These are phyloP conservation scores for Siniperca undulata DNA, from an alignment of 2,797 vertebrate species.

Conservation along the genomic window DNA sequence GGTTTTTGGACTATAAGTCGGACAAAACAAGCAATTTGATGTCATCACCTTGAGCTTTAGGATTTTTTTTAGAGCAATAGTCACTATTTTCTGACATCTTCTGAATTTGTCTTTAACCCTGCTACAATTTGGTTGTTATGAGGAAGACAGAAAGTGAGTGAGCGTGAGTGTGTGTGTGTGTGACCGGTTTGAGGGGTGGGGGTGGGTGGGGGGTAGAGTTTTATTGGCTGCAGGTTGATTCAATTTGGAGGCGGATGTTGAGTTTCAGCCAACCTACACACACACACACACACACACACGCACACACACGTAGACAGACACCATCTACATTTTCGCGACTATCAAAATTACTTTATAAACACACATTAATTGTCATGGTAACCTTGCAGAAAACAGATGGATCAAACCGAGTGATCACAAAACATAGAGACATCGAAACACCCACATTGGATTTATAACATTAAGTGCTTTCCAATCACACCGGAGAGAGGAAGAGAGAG, in stretches of 20 bases:
- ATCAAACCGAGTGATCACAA: conserved; percentile 83
- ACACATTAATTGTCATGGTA: conserved; percentile 91
- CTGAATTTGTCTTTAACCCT: neutral
- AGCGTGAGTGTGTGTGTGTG: conserved; percentile 11
- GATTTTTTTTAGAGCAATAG: neutral
- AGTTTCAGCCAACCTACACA: conserved; percentile 66
- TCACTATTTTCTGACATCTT: neutral
- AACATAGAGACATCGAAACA: conserved; percentile 65
- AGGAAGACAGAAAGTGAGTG: neutral
- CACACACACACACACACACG: conserved; percentile 32
- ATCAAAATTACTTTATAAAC: conserved; percentile 75
- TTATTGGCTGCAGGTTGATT: conserved; percentile 82
- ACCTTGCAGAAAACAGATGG: conserved; percentile 88
- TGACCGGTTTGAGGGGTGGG: conserved; percentile 23
- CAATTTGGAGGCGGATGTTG: conserved; percentile 85
- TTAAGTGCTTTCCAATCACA: conserved; percentile 60
- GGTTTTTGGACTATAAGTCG: neutral
- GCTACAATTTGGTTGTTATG: conserved; percentile 4
- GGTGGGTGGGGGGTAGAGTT: conserved; percentile 28
- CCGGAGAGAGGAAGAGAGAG: conserved; percentile 19
- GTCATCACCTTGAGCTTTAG: neutral
- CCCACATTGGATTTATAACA: conserved; percentile 68
- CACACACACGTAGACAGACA: conserved; percentile 33
- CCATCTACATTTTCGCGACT: conserved; percentile 53
- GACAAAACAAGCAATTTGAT: neutral